These are phyloP conservation scores for Stenotaenia linearis DNA, from an alignment of 2,888 invertebrate species.

Conservation along the genomic window DNA sequence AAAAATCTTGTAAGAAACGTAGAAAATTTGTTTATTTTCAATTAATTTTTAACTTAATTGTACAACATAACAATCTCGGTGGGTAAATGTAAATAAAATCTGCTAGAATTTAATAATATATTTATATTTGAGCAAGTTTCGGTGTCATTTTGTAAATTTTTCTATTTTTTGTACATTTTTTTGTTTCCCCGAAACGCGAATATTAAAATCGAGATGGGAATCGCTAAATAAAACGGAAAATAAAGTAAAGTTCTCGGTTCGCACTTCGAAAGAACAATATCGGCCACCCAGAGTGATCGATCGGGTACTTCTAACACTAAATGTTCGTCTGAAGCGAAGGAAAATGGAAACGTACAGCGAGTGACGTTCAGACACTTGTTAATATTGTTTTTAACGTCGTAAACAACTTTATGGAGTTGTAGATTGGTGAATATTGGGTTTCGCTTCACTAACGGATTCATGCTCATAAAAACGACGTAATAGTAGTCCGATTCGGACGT, in stretches of 20 bases:
- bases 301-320: conserved; percentile 53
- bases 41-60: not conserved
- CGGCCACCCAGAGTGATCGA: conserved; percentile 66
- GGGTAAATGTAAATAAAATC: no score
- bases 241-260: conserved; percentile 67
- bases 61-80: not conserved
- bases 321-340: conserved; percentile 64
- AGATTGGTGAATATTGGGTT: conserved; percentile 66
- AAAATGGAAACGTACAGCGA: conserved; percentile 59
- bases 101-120: no score
- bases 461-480: conserved; percentile 75
- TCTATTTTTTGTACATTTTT: not conserved
- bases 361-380: conserved; percentile 61
- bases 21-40: not conserved
- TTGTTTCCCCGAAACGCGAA: conserved; percentile 56
- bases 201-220: conserved; percentile 63
- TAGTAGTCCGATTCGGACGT: conserved; percentile 72
- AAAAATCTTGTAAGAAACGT: conserved; percentile 17
- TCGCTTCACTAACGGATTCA: conserved; percentile 56
- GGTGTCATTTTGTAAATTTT: not conserved
- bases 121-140: no score
- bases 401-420: conserved; percentile 63
- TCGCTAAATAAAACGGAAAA: conserved; percentile 60
- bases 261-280: conserved; percentile 65
- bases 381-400: conserved; percentile 60